Evolutionary conservation across 2,113 vertebrate genomes (phyloP).

Genomic region (Phrynocephalus versicolor): DNA sequence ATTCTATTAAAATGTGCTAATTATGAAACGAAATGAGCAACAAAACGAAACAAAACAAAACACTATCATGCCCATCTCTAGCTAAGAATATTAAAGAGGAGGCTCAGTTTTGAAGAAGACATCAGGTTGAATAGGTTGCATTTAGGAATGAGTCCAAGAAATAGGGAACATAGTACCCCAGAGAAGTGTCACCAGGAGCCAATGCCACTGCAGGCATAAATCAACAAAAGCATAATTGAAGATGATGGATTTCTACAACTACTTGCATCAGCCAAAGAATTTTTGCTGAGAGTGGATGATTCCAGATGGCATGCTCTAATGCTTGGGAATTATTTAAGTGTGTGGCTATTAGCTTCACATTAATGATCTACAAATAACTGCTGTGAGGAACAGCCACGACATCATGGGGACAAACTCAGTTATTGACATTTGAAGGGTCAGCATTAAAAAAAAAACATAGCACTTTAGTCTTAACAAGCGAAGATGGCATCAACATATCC

Average conservation of each 20-base stretch:
- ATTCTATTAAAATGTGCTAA: no score
- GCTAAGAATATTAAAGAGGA: no score
- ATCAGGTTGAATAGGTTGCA: rapidly evolving
- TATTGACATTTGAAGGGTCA: constrained; percentile 63
- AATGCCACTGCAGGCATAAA: background rate
- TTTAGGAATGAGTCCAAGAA: background rate
- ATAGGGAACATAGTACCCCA: background rate
- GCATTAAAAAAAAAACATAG: constrained; percentile 38
- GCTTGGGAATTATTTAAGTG: constrained; percentile 57
- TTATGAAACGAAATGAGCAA: no score
- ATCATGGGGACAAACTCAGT: constrained; percentile 55
- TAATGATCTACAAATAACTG: constrained; percentile 63
- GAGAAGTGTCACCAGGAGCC: constrained; percentile 4
- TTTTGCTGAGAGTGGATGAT: background rate
- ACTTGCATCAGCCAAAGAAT: background rate
- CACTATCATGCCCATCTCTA: no score
- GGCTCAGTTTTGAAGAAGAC: rapidly evolving
- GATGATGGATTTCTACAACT: background rate
- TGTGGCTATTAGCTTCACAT: constrained; percentile 38
- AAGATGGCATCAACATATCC: constrained; percentile 53
- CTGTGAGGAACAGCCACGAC: constrained; percentile 57
- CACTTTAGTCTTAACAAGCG: constrained; percentile 52
- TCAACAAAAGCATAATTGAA: background rate
- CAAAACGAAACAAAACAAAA: no score
- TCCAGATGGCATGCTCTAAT: constrained; percentile 64